Evolutionary conservation across 2,888 invertebrate genomes (phyloP).

Genomic region (Chironomus tentans): DNA sequence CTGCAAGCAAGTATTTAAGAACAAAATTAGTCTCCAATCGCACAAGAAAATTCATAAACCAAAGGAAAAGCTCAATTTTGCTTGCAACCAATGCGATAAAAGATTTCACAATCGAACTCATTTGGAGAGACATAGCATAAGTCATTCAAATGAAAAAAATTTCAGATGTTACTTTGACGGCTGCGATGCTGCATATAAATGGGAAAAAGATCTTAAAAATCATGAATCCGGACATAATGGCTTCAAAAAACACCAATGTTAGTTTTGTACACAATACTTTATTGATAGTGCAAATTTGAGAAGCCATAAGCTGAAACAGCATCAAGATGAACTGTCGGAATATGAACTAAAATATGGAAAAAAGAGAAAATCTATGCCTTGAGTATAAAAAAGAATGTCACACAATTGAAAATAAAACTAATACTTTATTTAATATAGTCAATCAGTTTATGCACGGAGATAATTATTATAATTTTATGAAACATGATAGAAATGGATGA

Average conservation of each 20-base stretch:
- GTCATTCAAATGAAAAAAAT: not conserved
- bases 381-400: too few relatives aligned
- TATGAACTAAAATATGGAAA: slow-evolving; percentile 1
- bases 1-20: slow-evolving; percentile 1
- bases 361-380: not conserved
- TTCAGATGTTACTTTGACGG: not conserved
- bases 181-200: slow-evolving; percentile 7
- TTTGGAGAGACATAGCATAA: not conserved
- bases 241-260: not conserved
- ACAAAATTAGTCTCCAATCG: slow-evolving; percentile 1
- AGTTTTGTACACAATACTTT: not conserved
- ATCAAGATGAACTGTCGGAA: not conserved
- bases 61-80: not conserved
- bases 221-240: not conserved
- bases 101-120: not conserved
- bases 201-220: not conserved
- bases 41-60: slow-evolving; percentile 19
- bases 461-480: too few relatives aligned
- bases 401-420: too few relatives aligned
- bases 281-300: not conserved
- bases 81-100: not conserved
- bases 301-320: slow-evolving; percentile 4
- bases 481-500: too few relatives aligned
- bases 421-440: too few relatives aligned
- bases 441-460: too few relatives aligned